Evolutionary conservation across 2,888 invertebrate species (phyloP).

Genomic region (Agrypnus murinus): DNA sequence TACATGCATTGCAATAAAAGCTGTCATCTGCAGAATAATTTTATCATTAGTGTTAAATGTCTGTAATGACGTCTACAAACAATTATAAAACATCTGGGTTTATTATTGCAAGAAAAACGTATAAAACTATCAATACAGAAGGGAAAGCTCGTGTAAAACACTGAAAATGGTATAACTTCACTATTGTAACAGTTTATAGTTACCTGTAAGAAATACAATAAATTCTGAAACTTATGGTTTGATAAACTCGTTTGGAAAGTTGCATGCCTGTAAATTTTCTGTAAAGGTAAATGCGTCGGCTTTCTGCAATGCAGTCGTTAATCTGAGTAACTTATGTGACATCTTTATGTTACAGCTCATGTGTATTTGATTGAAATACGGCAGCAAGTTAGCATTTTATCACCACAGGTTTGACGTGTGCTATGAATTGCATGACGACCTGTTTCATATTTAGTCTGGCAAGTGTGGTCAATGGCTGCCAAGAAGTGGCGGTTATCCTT

Average conservation of each 20-base stretch:
- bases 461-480: slow-evolving; percentile 54
- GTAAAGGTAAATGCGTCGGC: slow-evolving; percentile 60
- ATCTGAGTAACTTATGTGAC: slow-evolving; percentile 62
- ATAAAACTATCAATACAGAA: background rate
- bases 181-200: slow-evolving; percentile 39
- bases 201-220: slow-evolving; percentile 42
- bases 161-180: slow-evolving; percentile 28
- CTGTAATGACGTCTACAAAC: too few species aligned
- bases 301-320: slow-evolving; percentile 60
- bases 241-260: slow-evolving; percentile 53
- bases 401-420: slow-evolving; percentile 53
- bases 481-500: slow-evolving; percentile 49
- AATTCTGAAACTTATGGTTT: slow-evolving; percentile 48
- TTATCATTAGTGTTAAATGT: too few species aligned
- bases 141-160: background rate
- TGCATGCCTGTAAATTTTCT: slow-evolving; percentile 55
- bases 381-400: slow-evolving; percentile 58
- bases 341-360: slow-evolving; percentile 63
- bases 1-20: too few species aligned
- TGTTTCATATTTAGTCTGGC: slow-evolving; percentile 45
- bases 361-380: slow-evolving; percentile 62
- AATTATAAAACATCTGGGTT: too few species aligned
- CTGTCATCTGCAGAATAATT: too few species aligned
- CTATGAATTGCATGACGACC: slow-evolving; percentile 49
- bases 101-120: too few species aligned